phyloP scores from a whole-genome alignment of 1,140 invertebrate genomes.

The Plodia interpunctella region DNA sequence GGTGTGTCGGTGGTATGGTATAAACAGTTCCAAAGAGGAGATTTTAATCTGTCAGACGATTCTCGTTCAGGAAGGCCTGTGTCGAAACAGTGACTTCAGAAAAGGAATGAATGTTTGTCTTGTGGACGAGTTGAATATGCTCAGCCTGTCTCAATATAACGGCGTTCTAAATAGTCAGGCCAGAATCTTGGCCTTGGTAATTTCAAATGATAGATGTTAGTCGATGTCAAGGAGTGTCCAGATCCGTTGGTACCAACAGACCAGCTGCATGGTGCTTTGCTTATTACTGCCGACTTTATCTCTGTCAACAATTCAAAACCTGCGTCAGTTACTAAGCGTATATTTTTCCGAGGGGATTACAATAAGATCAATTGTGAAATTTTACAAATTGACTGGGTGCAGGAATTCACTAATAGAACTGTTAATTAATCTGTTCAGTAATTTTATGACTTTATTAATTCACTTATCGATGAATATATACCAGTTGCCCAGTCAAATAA shows the following conservation, averaged over 20 bases:
- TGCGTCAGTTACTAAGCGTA: constrained; percentile 6
- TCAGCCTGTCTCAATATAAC: not conserved
- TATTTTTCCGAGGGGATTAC: constrained; percentile 18
- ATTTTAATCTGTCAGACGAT: not conserved
- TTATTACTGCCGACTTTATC: constrained; percentile 7
- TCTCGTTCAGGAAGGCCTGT: too few species aligned
- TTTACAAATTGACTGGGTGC: constrained; percentile 9
- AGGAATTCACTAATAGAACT: not conserved
- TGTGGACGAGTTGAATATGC: constrained; percentile 17
- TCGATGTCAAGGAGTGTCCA: constrained; percentile 14
- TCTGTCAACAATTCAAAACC: not conserved
- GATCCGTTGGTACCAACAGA: constrained; percentile 23
- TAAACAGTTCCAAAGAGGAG: not conserved
- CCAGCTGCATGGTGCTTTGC: constrained; percentile 18
- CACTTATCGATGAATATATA: not conserved
- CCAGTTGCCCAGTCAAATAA: not conserved
- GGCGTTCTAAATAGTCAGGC: constrained; percentile 14
- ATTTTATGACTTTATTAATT: not conserved
- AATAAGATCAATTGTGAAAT: constrained; percentile 12
- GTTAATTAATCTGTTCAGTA: constrained; percentile 10
- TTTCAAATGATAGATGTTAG: constrained; percentile 18
- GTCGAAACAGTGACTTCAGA: too few species aligned
- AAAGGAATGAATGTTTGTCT: constrained; percentile 13
- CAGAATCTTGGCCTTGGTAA: constrained; percentile 22
- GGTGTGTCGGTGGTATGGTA: not conserved